phyloP scores from a whole-genome alignment of 2,888 invertebrate species.

The Gymnosoma rotundatum region DNA sequence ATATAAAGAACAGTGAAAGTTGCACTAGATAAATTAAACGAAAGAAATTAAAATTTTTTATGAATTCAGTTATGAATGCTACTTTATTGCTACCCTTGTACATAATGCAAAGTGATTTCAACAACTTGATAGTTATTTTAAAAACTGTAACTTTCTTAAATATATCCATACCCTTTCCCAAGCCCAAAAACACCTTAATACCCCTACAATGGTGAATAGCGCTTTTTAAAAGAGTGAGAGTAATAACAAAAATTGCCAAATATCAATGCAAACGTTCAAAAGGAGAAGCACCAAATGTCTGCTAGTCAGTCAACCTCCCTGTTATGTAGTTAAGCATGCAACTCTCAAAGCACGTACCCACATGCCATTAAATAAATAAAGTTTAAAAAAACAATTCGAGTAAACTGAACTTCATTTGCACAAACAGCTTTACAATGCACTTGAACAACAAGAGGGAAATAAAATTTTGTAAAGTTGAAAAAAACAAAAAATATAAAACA shows the following conservation, averaged over 20 bases:
- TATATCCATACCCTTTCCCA: not conserved
- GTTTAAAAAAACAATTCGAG: conserved; percentile 43
- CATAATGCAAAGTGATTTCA: not conserved
- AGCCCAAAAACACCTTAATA: conserved; percentile 42
- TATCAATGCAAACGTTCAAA: conserved; percentile 38
- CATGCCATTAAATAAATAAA: conserved; percentile 50
- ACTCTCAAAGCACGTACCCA: conserved; percentile 12
- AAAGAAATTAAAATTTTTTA: no score
- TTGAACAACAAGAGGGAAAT: conserved; percentile 52
- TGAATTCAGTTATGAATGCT: no score
- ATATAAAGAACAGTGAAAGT: no score
- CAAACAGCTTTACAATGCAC: conserved; percentile 54
- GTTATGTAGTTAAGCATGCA: not conserved
- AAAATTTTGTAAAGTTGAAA: conserved; percentile 1
- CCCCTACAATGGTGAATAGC: conserved; percentile 25
- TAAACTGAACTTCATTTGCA: conserved; percentile 63
- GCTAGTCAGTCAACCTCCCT: not conserved
- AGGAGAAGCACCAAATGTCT: conserved; percentile 20
- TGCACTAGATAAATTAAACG: no score
- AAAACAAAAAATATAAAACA: not conserved
- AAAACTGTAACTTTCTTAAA: conserved; percentile 17
- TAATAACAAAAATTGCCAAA: not conserved
- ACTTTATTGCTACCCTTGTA: no score
- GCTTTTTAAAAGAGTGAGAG: conserved; percentile 38
- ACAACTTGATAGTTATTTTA: conserved; percentile 57